Evolutionary conservation across 2,113 vertebrate genomes (phyloP), one percentile per base, ranked within the genome.

Genomic region (Mustela nigripes): DNA sequence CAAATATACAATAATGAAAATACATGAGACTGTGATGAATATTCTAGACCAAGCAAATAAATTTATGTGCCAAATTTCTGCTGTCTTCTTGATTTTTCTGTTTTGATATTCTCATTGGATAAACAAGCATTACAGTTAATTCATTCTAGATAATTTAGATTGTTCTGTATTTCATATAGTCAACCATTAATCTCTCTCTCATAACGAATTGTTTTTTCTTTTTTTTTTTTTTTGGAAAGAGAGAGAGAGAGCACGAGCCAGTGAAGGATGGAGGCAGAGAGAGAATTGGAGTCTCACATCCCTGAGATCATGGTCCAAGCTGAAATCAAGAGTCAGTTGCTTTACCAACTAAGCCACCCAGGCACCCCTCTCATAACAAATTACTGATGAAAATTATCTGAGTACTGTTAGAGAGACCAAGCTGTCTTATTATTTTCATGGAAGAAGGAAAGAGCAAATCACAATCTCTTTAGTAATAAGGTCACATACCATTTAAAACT

Each of bases 61-160:
- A 48, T 36, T 11, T 36, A n/a, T 71, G 5, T 73, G 21, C 63
- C 89, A 73, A 84, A 48, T 81, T 89, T 94, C 18, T 80, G 14
- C 5, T 73, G 22, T 22, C 26, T 62, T 11, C 5, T 8, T 74
- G 26, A 76, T 74, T 62, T 33, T 84, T 14, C 5, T 86, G 67
- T 63, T 33, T 26, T 97, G 48, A 53, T 56, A 31, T 62, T 73
- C 53, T 56, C 74, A 1, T 82, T 60, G 88, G 56, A 53, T 56
- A 79, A 83, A 11, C 16, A 81, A 53, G 9, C 73, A 96, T 65
- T 42, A 73, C 31, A n/a, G n/a, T 78, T 95, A 90, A 76, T 80
- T 67, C 2, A 56, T 42, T 86, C 53, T 90, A 45, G 24, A 74
- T 87, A 53, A 89, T 58, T 79, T 28, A 79, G 18, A 87, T 81